Percentiles rank a stretch among this genome's conserved stretches.
Conservation (phyloP, 2,797 vertebrate genomes). For the Phrynocephalus guinanensis region DNA sequence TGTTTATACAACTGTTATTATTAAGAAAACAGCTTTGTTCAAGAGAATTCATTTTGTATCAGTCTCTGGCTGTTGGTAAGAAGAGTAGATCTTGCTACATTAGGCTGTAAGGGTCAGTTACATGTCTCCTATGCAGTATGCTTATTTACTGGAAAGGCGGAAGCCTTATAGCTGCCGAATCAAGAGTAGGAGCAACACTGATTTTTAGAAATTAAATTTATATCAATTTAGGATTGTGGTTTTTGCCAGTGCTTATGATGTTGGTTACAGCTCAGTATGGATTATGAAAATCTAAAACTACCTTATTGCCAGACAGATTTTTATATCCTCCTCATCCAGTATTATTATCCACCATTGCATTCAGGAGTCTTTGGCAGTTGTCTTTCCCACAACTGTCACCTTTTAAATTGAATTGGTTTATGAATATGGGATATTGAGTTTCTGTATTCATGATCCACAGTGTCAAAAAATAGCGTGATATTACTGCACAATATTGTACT, state of each 20-base stretch:
- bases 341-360: not conserved
- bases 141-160: conserved; percentile 38
- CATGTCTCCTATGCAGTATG: conserved; percentile 46
- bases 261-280: too few relatives aligned
- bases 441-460: too few relatives aligned
- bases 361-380: not conserved
- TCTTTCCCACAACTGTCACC: not conserved
- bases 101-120: conserved; percentile 59
- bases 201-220: conserved; percentile 4
- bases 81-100: conserved; percentile 54
- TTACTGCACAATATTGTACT: too few relatives aligned
- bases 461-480: too few relatives aligned
- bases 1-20: conserved; percentile 93
- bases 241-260: not conserved
- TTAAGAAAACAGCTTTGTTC: conserved; percentile 85
- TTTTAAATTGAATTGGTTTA: not conserved
- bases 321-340: not conserved
- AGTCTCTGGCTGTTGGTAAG: conserved; percentile 64
- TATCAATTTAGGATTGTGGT: not conserved
- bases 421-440: too few relatives aligned
- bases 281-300: not conserved
- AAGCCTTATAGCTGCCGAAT: conserved; percentile 15
- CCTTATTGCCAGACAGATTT: not conserved
- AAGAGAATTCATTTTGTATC: conserved; percentile 71
- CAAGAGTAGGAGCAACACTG: conserved; percentile 26